Conservation (phyloP, 2,888 invertebrate species). For the Elmis aenea region DNA sequence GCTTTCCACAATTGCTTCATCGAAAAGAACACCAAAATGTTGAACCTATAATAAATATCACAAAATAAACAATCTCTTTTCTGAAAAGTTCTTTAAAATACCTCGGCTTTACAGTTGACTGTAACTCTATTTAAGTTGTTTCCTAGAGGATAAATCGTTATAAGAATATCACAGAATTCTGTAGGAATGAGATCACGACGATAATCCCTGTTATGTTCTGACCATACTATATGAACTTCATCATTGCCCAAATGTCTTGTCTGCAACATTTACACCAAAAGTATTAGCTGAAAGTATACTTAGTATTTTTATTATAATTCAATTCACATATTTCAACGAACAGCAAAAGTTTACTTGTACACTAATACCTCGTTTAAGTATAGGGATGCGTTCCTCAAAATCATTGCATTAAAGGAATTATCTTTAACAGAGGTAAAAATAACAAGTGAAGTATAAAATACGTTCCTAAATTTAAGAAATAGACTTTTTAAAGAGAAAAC, state of each 20-base stretch:
- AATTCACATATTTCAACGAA: too few species aligned
- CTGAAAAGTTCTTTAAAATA: constrained; percentile 43
- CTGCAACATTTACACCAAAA: too few species aligned
- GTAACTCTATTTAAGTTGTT: constrained; percentile 84
- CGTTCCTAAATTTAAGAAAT: too few species aligned
- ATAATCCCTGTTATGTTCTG: constrained; percentile 93
- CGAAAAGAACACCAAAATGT: constrained; percentile 94
- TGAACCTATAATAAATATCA: constrained; percentile 56
- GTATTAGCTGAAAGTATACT: too few species aligned
- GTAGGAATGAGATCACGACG: constrained; percentile 95
- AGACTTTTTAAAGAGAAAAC: too few species aligned
- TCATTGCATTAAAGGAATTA: too few species aligned
- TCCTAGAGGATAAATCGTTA: constrained; percentile 89
- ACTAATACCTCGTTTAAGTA: constrained; percentile 1
- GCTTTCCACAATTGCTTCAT: constrained; percentile 78
- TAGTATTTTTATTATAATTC: too few species aligned
- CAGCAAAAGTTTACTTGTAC: constrained; percentile 3
- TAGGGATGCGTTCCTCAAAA: too few species aligned
- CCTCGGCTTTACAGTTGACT: constrained; percentile 81
- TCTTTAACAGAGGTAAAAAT: too few species aligned
- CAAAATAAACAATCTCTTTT: background rate
- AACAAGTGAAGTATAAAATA: too few species aligned
- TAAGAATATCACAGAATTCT: constrained; percentile 97
- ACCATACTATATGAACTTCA: constrained; percentile 99
- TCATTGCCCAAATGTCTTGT: constrained; percentile 96